phyloP scores from a whole-genome alignment of 2,113 vertebrate genomes.

The Fregata magnificens region DNA sequence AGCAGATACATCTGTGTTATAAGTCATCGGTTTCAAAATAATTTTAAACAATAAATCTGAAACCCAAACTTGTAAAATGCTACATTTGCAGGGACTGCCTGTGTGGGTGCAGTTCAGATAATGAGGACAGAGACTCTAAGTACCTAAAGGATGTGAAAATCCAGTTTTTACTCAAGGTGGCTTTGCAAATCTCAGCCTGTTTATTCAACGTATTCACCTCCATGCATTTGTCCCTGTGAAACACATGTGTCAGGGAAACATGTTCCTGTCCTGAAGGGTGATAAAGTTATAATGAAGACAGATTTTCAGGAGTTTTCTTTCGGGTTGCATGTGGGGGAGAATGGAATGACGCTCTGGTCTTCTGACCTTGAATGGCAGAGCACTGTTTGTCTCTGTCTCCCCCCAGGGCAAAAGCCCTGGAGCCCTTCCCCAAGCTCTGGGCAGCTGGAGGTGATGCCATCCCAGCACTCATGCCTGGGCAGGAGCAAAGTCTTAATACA shows the following conservation, averaged over 20 bases:
- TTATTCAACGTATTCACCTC: background rate
- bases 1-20: background rate
- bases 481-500: background rate
- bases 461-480: background rate
- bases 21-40: background rate
- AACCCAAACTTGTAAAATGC: background rate
- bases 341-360: background rate
- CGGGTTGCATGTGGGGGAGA: accelerated
- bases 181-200: background rate
- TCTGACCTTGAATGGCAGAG: background rate
- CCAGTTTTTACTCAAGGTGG: background rate
- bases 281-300: background rate
- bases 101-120: background rate
- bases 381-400: background rate
- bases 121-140: background rate
- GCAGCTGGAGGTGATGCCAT: background rate
- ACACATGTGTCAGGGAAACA: background rate
- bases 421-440: background rate
- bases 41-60: slow-evolving; percentile 21
- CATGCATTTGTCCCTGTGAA: background rate
- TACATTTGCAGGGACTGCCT: background rate
- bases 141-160: background rate
- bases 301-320: background rate
- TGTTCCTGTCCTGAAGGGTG: background rate
- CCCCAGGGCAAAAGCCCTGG: background rate